These are phyloP conservation scores for Rousettus madagascariensis DNA, from an alignment of 2,797 vertebrate genomes.

Conservation along the genomic window DNA sequence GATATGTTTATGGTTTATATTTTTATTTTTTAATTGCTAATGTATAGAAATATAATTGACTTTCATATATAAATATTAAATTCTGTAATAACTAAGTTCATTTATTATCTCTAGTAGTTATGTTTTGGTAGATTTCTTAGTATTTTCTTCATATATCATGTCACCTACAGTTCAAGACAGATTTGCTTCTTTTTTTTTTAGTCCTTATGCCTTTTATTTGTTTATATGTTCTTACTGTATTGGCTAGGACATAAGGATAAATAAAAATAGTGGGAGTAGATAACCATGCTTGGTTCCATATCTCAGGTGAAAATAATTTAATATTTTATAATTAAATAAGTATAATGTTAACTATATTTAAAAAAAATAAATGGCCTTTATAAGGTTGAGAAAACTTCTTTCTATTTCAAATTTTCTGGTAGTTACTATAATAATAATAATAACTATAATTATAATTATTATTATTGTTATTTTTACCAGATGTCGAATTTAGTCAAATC, in stretches of 20 bases:
- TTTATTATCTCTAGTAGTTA: not conserved
- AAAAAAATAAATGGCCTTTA: not conserved
- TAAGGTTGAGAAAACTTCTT: not conserved
- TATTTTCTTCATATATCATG: not conserved
- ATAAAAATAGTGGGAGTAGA: not conserved
- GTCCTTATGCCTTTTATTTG: not conserved
- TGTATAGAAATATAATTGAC: not conserved
- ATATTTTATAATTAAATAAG: not conserved
- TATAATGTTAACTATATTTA: not conserved
- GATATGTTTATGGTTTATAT: not conserved
- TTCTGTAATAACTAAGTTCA: not conserved
- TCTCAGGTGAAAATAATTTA: not conserved
- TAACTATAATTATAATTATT: not conserved
- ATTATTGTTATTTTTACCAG: not conserved
- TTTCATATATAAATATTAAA: not conserved
- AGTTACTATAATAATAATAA: not conserved
- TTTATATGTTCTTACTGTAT: not conserved
- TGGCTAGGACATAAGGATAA: not conserved
- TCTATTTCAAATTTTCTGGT: not conserved
- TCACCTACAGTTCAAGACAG: not conserved
- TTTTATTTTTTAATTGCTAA: not conserved
- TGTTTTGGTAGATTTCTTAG: not conserved
- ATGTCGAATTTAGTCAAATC: not conserved
- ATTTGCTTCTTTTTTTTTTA: not conserved
- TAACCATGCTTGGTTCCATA: not conserved